Conservation (phyloP, 2,888 invertebrate species). For the Ophion ellenae region DNA sequence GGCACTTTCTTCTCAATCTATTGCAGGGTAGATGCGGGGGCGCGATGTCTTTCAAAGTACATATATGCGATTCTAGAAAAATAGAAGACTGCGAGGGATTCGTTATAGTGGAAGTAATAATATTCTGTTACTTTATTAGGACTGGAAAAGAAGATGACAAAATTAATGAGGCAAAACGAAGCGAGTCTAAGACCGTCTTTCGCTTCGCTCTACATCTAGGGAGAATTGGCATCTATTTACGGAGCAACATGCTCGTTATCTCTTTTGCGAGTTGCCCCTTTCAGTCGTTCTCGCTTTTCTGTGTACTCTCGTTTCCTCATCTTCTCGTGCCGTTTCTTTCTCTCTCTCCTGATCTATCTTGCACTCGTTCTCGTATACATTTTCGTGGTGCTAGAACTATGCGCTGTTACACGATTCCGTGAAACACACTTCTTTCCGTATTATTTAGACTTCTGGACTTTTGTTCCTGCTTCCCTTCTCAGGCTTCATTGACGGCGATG, state of each 20-base stretch:
- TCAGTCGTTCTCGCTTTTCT: conserved; percentile 42
- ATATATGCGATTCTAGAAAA: conserved; percentile 34
- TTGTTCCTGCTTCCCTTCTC: conserved; percentile 34
- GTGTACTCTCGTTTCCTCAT: conserved; percentile 11
- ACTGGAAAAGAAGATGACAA: conserved; percentile 36
- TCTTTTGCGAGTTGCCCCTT: conserved; percentile 35
- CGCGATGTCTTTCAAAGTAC: not conserved
- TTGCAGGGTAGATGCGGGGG: not conserved
- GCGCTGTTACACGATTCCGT: conserved; percentile 66
- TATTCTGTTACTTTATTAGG: conserved; percentile 51
- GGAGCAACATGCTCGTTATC: conserved; percentile 54
- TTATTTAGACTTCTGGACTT: conserved; percentile 45
- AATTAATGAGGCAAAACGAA: conserved; percentile 26
- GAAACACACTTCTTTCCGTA: conserved; percentile 78
- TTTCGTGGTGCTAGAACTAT: conserved; percentile 28
- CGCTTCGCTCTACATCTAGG: conserved; percentile 51
- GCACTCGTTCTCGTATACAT: conserved; percentile 33
- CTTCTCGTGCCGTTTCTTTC: not conserved
- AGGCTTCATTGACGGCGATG: conserved; percentile 24
- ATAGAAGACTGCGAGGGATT: conserved; percentile 35
- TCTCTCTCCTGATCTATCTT: conserved; percentile 56
- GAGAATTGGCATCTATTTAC: conserved; percentile 59
- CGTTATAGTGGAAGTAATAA: conserved; percentile 42
- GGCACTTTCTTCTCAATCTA: not conserved
- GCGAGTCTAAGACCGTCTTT: conserved; percentile 53